Percentiles rank a stretch among this genome's conserved stretches.
Evolutionary conservation across 35 echinoderm and acorn worm species (phyloP).

Genomic region (Acanthaster planci): DNA sequence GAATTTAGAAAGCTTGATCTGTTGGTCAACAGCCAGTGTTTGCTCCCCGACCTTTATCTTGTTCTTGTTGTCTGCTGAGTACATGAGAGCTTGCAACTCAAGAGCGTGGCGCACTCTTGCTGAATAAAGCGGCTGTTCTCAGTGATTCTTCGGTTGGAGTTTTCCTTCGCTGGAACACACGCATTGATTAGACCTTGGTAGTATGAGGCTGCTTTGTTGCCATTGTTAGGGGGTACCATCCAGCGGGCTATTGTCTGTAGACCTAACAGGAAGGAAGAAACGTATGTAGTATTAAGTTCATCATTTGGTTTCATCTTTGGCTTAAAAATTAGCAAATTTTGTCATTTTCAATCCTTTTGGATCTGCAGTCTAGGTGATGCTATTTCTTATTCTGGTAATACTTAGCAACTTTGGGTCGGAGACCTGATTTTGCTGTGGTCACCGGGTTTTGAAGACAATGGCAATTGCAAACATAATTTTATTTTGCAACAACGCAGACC

Average conservation of each 20-base stretch:
- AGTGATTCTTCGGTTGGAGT: background rate
- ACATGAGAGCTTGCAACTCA: conserved; percentile 7
- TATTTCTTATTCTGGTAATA: too few species aligned
- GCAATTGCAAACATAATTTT: too few species aligned
- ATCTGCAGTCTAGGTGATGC: too few species aligned
- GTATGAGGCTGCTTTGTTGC: background rate
- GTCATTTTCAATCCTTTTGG: too few species aligned
- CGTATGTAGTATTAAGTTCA: too few species aligned
- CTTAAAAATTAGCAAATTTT: too few species aligned
- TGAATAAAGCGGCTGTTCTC: conserved; percentile 56
- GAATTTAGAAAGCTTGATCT: conserved; percentile 7
- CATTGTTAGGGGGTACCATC: background rate
- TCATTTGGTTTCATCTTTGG: too few species aligned
- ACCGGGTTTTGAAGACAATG: too few species aligned
- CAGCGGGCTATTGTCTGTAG: background rate
- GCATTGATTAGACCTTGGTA: background rate
- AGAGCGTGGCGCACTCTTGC: conserved; percentile 44
- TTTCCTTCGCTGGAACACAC: conserved; percentile 21
- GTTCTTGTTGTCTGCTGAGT: conserved; percentile 53
- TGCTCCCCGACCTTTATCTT: conserved; percentile 48
- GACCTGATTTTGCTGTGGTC: too few species aligned
- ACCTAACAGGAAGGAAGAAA: background rate
- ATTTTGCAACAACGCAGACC: too few species aligned
- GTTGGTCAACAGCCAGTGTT: conserved; percentile 48
- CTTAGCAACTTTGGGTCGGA: too few species aligned